These are phyloP conservation scores for Ericerus pela DNA, from an alignment of 1,140 invertebrate species.

Conservation along the genomic window DNA sequence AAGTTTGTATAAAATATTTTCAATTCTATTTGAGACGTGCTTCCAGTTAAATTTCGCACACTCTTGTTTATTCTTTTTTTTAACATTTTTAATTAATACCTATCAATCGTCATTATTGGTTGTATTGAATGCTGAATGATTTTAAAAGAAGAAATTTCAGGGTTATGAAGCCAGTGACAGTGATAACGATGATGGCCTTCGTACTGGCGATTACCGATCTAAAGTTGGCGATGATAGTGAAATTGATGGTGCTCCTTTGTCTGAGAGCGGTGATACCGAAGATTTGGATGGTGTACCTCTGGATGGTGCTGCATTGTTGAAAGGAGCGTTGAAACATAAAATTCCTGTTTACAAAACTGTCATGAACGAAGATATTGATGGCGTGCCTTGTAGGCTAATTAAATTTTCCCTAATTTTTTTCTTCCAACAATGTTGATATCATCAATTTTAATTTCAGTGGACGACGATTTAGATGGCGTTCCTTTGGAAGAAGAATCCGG, in stretches of 20 bases:
- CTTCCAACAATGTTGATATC: no score
- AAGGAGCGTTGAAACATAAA: conserved; percentile 42
- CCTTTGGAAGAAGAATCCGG: conserved; percentile 43
- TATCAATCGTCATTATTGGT: no score
- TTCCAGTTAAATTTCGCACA: background rate
- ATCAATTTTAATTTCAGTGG: no score
- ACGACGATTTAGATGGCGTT: conserved; percentile 70
- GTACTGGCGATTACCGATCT: conserved; percentile 11
- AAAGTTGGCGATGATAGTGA: conserved; percentile 32
- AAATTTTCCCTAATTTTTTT: no score
- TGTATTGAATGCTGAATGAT: no score
- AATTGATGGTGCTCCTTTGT: conserved; percentile 51
- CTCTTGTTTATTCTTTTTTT: no score
- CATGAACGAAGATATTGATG: conserved; percentile 51
- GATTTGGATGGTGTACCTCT: conserved; percentile 67
- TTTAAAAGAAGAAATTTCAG: no score
- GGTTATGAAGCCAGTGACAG: conserved; percentile 3
- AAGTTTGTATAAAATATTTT: background rate
- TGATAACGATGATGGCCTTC: background rate
- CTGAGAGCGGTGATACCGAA: conserved; percentile 42
- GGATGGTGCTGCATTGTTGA: conserved; percentile 62
- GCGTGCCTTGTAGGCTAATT: conserved; percentile 50
- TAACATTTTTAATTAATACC: no score
- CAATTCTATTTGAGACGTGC: background rate
- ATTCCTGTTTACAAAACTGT: conserved; percentile 17